Evolutionary conservation across 2,113 vertebrate species (phyloP), one percentile per base, ranked within the genome.

Genomic region (Bubalus kerabau): DNA sequence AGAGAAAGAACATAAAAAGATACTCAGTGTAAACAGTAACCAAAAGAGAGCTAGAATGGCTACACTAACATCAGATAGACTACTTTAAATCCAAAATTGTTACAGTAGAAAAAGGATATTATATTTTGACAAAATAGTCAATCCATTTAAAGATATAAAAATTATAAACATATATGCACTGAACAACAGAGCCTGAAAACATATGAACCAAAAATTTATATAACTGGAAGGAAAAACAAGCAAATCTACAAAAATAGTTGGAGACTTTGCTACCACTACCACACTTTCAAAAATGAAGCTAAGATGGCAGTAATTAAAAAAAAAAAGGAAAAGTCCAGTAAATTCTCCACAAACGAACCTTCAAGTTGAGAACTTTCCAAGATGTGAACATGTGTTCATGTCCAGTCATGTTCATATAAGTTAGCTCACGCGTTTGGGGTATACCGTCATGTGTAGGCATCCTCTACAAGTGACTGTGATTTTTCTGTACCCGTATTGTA

Each of bases 101-200:
- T 85, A 81, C 4, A 86, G 28, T n/a, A 89, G 28, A 89, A n/a
- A 88, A 96, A 60, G 54, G 8, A 67, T 7, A 91, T 83, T 76
- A 83, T 24, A 76, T 80, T 46, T 80, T 62, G 52, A 83, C 40
- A 71, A 50, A 85, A 80, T 19, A 95, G 60, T 67, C 48, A 87
- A 83, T 93, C 32, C n/a, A 78, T 74, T 36, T 93, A 89, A 86
- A 97, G n/a, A 78, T n/a, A n/a, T 10, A 92, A 88, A 81, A 91
- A 90, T 46, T 64, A 78, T 13, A 85, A 78, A 74, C 23, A 87
- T 74, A 80, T 28, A 52, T 7, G 21, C 1, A 91, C 9, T 62
- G 76, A 87, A 78, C 10, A 86, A 67, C 54, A 85, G 15, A 92
- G n/a, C 7, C 46, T 50, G 7, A 62, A 90, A 95, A 94, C 36